These are phyloP conservation scores for Scolopax mira DNA, from an alignment of 2,113 vertebrate species.

Conservation along the genomic window DNA sequence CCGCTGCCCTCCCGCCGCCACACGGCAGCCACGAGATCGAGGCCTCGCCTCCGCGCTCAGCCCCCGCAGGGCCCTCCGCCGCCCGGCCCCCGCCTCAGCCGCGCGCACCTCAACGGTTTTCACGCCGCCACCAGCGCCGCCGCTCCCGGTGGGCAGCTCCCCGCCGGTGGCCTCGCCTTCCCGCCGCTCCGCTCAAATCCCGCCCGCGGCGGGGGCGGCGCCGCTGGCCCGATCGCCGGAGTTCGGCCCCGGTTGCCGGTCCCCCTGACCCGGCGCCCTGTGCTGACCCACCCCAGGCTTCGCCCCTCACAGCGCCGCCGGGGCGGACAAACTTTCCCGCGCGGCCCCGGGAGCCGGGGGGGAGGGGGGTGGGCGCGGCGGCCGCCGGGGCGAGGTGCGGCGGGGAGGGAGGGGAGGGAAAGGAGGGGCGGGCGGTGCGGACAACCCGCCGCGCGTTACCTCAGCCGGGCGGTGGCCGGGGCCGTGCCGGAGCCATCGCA, in stretches of 20 bases:
- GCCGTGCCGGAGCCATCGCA: constrained; percentile 77
- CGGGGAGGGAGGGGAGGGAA: not conserved
- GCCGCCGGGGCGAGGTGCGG: not conserved
- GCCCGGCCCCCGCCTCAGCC: not conserved
- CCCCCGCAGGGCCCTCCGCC: too few relatives aligned
- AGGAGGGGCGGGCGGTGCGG: not conserved
- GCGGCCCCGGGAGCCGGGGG: not conserved
- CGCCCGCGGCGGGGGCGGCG: not conserved
- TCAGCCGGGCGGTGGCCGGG: constrained; percentile 52
- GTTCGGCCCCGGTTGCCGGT: not conserved
- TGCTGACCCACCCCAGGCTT: not conserved
- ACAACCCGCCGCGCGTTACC: constrained; percentile 34
- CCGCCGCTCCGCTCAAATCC: not conserved
- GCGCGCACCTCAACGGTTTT: too few relatives aligned
- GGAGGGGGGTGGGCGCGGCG: not conserved
- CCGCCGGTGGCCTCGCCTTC: not conserved
- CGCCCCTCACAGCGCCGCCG: not conserved
- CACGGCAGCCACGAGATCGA: not conserved
- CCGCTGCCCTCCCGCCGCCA: not conserved
- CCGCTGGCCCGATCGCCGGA: not conserved
- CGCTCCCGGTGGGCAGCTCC: not conserved
- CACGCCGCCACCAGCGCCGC: not conserved
- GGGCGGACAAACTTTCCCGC: not conserved
- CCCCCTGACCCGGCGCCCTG: not conserved
- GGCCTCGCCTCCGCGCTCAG: not conserved